phyloP scores from a whole-genome alignment of 1,140 invertebrate species.

The Cotesia glomerata region DNA sequence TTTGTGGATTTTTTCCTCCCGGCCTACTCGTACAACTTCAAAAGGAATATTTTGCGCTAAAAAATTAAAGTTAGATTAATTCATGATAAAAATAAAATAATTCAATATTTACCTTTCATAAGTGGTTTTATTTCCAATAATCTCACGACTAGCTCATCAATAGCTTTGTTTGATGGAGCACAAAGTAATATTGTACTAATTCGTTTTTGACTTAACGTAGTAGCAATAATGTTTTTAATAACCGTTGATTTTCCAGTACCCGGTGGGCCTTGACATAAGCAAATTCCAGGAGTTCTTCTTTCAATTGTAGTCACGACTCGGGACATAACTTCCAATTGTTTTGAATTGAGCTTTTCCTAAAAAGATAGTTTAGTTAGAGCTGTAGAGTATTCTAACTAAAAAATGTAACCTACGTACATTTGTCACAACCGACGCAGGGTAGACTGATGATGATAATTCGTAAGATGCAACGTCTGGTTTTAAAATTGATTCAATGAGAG shows the following conservation, averaged over 20 bases:
- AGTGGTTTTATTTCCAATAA: neutral
- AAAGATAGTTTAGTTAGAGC: too few species aligned
- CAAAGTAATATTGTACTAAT: slow-evolving; percentile 21
- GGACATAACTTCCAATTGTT: neutral
- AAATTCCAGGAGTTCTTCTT: neutral
- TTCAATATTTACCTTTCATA: neutral
- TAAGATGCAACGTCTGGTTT: too few species aligned
- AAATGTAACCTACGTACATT: too few species aligned
- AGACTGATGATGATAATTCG: too few species aligned
- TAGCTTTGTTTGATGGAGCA: slow-evolving; percentile 3
- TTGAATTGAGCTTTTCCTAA: too few species aligned
- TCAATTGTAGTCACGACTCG: neutral
- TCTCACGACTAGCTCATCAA: slow-evolving; percentile 2
- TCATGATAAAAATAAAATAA: too few species aligned
- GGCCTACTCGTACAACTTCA: neutral
- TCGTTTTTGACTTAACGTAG: slow-evolving; percentile 10
- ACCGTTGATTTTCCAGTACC: slow-evolving; percentile 17
- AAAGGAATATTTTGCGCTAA: neutral
- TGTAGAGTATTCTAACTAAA: too few species aligned
- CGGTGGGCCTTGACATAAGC: slow-evolving; percentile 7
- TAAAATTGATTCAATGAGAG: too few species aligned
- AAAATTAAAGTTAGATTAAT: too few species aligned
- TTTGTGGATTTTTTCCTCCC: neutral
- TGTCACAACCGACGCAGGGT: too few species aligned
- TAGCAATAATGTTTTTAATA: slow-evolving; percentile 19